Percentiles rank a stretch among this genome's conserved stretches.
These are phyloP conservation scores for Pelecanus crispus DNA, from an alignment of 2,113 vertebrate genomes.

Conservation along the genomic window DNA sequence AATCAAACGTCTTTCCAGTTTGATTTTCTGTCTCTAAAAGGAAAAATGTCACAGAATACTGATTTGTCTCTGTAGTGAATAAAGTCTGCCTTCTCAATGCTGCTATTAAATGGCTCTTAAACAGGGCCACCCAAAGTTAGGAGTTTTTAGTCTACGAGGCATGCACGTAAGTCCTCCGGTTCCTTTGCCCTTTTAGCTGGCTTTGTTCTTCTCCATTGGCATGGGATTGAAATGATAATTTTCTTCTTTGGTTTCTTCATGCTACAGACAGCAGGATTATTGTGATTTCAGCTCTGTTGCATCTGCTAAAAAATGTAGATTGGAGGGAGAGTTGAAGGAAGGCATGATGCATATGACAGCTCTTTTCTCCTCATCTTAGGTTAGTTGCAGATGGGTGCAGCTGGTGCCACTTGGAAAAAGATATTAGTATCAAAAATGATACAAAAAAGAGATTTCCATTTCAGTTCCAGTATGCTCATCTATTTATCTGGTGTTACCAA, in stretches of 20 bases:
- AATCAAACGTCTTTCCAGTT: background rate
- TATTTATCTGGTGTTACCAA: background rate
- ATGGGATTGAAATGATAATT: background rate
- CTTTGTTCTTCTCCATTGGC: background rate
- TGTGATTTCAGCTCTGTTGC: constrained; percentile 18
- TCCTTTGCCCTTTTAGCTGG: background rate
- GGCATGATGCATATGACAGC: background rate
- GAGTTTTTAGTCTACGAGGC: background rate
- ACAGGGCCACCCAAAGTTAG: background rate
- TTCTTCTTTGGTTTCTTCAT: background rate
- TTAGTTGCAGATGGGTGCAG: constrained; percentile 25
- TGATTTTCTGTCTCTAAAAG: background rate
- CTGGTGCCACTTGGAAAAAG: constrained; percentile 21
- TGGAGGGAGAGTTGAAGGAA: constrained; percentile 1
- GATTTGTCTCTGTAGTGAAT: background rate
- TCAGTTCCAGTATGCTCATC: background rate
- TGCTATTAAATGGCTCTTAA: background rate
- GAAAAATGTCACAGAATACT: background rate
- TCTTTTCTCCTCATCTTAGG: background rate
- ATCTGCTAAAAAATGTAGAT: constrained; percentile 12
- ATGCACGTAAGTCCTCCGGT: background rate
- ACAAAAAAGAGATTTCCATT: background rate
- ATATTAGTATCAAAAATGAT: background rate
- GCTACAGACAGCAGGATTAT: background rate
- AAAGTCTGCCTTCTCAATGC: background rate